Conservation (phyloP, 2,888 invertebrate species). For the Rotaria sp. region DNA sequence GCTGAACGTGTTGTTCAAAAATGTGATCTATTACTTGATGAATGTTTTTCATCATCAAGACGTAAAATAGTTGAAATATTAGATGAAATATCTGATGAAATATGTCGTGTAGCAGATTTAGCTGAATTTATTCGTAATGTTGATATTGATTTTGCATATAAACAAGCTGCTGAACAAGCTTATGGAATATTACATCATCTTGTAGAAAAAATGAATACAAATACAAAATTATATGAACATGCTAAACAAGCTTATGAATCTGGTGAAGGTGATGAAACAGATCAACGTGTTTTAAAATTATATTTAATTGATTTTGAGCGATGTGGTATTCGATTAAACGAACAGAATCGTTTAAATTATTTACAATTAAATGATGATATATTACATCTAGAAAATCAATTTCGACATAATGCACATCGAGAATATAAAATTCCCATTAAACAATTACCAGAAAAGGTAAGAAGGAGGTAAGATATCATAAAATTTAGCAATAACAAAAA, state of each 20-base stretch:
- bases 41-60: background rate
- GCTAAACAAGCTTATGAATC: background rate
- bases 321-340: conserved; percentile 33
- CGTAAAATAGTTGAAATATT: conserved; percentile 40
- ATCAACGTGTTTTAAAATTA: conserved; percentile 32
- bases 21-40: background rate
- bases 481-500: background rate
- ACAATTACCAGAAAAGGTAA: conserved; percentile 3
- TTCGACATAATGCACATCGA: conserved; percentile 36
- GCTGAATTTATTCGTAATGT: conserved; percentile 39
- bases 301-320: conserved; percentile 39
- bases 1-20: background rate
- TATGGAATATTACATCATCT: conserved; percentile 32
- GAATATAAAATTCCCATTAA: conserved; percentile 17
- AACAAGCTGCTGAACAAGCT: conserved; percentile 34
- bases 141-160: conserved; percentile 28
- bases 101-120: conserved; percentile 40
- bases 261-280: conserved; percentile 30
- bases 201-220: conserved; percentile 40
- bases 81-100: conserved; percentile 40
- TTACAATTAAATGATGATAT: conserved; percentile 37
- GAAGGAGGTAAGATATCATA: background rate
- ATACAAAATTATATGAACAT: conserved; percentile 34
- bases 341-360: conserved; percentile 28
- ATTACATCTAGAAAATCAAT: conserved; percentile 32